Evolutionary conservation across 2,888 invertebrate genomes (phyloP), one percentile per base, ranked within the genome.

Genomic region (Sipunculus nudus): DNA sequence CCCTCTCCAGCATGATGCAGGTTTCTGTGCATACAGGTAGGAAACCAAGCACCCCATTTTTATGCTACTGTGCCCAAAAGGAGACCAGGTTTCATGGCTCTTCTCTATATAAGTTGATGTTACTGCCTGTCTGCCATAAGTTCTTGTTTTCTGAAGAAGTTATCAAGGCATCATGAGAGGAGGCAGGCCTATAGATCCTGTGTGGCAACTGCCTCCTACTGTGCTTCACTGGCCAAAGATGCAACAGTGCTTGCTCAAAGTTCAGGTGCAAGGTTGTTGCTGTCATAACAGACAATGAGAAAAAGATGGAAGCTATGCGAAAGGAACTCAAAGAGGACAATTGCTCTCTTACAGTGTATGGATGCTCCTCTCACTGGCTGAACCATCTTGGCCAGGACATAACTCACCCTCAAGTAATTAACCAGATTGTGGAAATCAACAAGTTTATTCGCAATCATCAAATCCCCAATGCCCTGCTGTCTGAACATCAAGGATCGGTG

Each of bases 181-280:
- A n/a, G n/a, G n/a, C n/a, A 41, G 6, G 55, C 55, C 19, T 53
- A 55, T 10, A 59, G 59, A 6, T 47, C 53, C 16, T 61, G 53
- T 49, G 61, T 48, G 32, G 61, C 59, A 41, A 65, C 55, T 46
- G 61, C 61, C 29, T 26, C n/a, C 5, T 55, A 59, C 53, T 65
- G 59, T 31, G 54, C 61, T n/a, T 35, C 31, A 25, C 8, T 59
- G 16, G 59, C 59, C 10, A n/a, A 40, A 25, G 53, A 53, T 25
- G 23, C 39, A 6, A 61, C 19, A 39, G 38, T 32, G 56, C 59
- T 21, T 43, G 25, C 6, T 35, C 48, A 19, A n/a, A 46, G n/a
- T 65, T 54, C 26, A 35, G 56, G n/a, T 61, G 65, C 49, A 53
- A 45, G 2, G 61, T 59, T 43, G 10, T 10, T 43, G 43, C 25